Base-by-base conservation (phyloP, 2,797 vertebrate species). In the Oophaga sylvatica region DNA sequence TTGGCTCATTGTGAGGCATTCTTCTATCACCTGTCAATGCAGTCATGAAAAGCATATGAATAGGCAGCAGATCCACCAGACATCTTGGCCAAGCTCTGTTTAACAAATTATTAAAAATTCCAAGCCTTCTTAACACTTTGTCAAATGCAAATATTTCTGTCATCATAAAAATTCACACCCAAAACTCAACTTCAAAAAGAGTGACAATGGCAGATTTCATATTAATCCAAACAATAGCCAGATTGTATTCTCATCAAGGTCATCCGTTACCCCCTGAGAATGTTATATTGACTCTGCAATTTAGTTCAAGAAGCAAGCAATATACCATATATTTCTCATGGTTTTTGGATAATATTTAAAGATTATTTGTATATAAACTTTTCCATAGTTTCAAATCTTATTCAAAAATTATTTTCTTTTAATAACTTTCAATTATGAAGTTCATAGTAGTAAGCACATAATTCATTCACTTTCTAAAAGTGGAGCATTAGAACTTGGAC, bases 11-110 rank as follows among this genome's bases (percentile, higher is more conserved):
- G 56, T 60, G n/a, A 62, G 35, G 57, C 35, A 68, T 70, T 84
- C 75, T 88, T 70, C 81, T 80, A 88, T 88, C 75, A 88, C 81
- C 81, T 88, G 65, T 88, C 81, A 88, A 45, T 80, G 75, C 87
- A 84, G 81, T 88, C 87, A 84, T 56, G 75, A 87, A 78, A 80
- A 83, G 53, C 29, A 53, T 57, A 62, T 62, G 53, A 82, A 65
- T 31, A 63, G 78, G 81, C 81, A 78, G 5, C 31, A 79, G 63
- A 83, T 78, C 31, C 76, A 53, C 31, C 16, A 71, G 12, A 70
- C n/a, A 45, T 79, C 81, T 79, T 83, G 63, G 87, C 75, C 75
- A 78, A 79, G 29, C 48, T 68, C 62, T 87, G 79, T 68, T 79
- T 68, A 60, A 60, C 62, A 70, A 83, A 71, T 81, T 81, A 81